phyloP scores from a whole-genome alignment of 1,140 invertebrate species.

The Drosophila orena region DNA sequence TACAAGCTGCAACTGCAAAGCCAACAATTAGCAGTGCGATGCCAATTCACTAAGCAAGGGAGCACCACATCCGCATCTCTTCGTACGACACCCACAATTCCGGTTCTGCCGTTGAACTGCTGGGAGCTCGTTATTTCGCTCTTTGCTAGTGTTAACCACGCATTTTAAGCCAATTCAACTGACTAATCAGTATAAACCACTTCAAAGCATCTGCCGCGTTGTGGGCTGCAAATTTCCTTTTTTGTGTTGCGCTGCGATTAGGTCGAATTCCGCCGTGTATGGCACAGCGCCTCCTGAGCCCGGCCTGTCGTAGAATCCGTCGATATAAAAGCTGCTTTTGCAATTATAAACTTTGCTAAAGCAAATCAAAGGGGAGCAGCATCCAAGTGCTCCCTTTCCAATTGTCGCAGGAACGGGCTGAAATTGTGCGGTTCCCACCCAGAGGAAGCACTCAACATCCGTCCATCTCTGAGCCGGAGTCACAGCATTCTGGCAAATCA shows the following conservation, averaged over 20 bases:
- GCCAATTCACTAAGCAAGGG: slow-evolving; percentile 62
- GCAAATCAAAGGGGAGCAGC: slow-evolving; percentile 19
- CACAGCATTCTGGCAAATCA: background rate
- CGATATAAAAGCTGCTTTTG: slow-evolving; percentile 49
- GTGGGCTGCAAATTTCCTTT: slow-evolving; percentile 43
- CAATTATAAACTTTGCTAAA: slow-evolving; percentile 12
- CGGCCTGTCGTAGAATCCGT: slow-evolving; percentile 1
- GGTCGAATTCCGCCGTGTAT: slow-evolving; percentile 64
- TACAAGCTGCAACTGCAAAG: slow-evolving; percentile 67
- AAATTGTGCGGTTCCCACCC: background rate
- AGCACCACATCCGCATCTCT: background rate
- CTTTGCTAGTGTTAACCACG: slow-evolving; percentile 25
- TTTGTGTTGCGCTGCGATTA: slow-evolving; percentile 47
- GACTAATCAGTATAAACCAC: slow-evolving; percentile 74
- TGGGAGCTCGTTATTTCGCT: slow-evolving; percentile 3
- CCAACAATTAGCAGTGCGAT: slow-evolving; percentile 73
- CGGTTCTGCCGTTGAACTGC: slow-evolving; percentile 9
- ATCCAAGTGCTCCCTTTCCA: background rate
- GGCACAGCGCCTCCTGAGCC: slow-evolving; percentile 21
- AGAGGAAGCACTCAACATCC: background rate
- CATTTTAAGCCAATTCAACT: slow-evolving; percentile 55
- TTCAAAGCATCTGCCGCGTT: slow-evolving; percentile 52
- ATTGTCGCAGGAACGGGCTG: background rate
- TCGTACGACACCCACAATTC: background rate
- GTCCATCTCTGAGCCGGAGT: background rate